These are phyloP conservation scores for Criorhina ranunculi DNA, from an alignment of 2,888 invertebrate species.

Conservation along the genomic window DNA sequence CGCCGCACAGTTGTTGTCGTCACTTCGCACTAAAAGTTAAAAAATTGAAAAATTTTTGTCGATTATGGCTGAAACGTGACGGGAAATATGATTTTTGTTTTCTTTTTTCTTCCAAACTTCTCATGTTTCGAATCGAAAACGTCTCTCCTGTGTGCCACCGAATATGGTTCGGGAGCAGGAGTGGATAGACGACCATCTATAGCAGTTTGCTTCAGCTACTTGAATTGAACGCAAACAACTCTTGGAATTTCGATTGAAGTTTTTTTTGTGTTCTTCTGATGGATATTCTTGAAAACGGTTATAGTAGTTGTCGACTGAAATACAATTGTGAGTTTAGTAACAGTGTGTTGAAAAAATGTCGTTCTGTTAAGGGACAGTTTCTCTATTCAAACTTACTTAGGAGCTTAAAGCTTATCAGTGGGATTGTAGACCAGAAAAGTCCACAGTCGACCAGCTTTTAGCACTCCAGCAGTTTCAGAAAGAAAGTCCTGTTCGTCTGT, in stretches of 20 bases:
- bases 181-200: neutral
- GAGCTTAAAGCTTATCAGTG: too few species aligned
- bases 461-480: too few species aligned
- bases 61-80: constrained; percentile 63
- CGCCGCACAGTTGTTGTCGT: constrained; percentile 11
- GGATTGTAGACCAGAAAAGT: too few species aligned
- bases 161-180: too few species aligned
- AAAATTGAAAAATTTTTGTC: constrained; percentile 62
- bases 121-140: constrained; percentile 39
- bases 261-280: neutral
- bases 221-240: constrained; percentile 49
- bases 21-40: constrained; percentile 53
- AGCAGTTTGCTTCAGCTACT: constrained; percentile 12
- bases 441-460: too few species aligned
- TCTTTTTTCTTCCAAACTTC: neutral
- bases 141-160: constrained; percentile 42
- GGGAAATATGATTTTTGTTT: constrained; percentile 52
- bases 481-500: too few species aligned
- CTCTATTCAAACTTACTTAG: too few species aligned
- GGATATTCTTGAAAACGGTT: constrained; percentile 5
- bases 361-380: too few species aligned
- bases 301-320: constrained; percentile 19
- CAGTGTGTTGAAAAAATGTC: constrained; percentile 16
- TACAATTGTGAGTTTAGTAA: neutral
- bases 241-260: constrained; percentile 21